Conservation (phyloP, 2,113 vertebrate species). For the Bubo bubo region DNA sequence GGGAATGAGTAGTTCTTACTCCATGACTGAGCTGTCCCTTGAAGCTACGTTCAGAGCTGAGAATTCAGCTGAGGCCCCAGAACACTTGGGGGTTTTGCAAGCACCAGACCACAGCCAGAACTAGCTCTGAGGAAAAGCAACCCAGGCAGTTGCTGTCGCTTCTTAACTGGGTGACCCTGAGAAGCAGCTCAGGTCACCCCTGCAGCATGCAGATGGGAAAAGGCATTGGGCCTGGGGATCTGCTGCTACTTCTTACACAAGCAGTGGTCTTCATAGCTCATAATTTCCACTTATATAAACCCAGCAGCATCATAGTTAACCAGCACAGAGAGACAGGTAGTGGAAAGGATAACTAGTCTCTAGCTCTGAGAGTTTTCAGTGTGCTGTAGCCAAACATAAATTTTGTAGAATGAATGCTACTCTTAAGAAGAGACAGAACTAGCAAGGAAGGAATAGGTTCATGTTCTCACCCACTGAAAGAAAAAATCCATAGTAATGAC, state of each 20-base stretch:
- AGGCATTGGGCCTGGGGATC: background rate
- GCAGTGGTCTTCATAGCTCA: background rate
- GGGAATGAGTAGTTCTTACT: accelerated
- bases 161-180: too few relatives aligned
- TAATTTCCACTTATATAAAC: background rate
- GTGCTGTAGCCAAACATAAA: background rate
- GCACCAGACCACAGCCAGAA: background rate
- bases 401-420: background rate
- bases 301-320: background rate
- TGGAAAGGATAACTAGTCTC: background rate
- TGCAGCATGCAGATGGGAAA: background rate
- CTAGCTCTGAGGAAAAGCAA: background rate
- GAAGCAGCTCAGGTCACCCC: background rate
- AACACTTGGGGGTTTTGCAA: background rate
- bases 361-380: background rate
- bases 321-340: background rate
- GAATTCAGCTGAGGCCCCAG: background rate
- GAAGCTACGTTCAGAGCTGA: background rate
- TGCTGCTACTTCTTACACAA: background rate
- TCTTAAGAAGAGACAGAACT: background rate
- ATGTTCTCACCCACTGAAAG: background rate
- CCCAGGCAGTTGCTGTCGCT: background rate
- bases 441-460: background rate
- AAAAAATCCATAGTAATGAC: background rate
- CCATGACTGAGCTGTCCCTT: background rate